Evolutionary conservation across 2,888 invertebrate species (phyloP).

Genomic region (Agriotes lineatus): DNA sequence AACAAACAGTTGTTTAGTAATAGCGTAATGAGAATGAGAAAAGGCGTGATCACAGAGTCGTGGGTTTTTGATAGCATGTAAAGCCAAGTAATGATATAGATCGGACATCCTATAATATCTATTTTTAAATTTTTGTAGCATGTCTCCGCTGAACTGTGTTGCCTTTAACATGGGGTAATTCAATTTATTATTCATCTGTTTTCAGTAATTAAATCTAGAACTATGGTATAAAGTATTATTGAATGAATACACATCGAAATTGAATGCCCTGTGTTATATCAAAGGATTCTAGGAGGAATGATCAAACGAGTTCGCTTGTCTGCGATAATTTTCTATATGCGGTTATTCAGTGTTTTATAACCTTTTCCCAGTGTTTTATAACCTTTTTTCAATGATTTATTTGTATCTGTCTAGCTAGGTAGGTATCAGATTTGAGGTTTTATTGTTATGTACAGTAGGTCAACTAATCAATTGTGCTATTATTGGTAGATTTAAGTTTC

Average conservation of each 20-base stretch:
- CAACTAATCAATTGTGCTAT: background rate
- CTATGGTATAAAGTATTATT: too few species aligned
- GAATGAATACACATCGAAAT: too few species aligned
- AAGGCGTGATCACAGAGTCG: too few species aligned
- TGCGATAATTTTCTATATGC: background rate
- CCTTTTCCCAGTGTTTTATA: too few species aligned
- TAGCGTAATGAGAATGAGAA: background rate
- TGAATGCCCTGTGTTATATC: too few species aligned
- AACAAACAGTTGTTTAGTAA: background rate
- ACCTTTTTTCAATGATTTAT: background rate
- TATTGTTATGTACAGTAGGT: background rate
- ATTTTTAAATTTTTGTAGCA: background rate
- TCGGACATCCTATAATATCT: background rate
- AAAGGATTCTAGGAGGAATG: too few species aligned
- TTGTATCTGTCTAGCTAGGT: slow-evolving; percentile 3
- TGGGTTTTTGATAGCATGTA: too few species aligned
- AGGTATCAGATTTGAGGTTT: background rate
- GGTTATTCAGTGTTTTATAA: background rate
- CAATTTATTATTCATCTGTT: too few species aligned
- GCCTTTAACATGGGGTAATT: background rate
- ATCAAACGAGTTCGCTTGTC: too few species aligned
- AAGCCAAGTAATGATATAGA: too few species aligned
- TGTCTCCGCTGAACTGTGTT: background rate
- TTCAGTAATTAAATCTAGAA: too few species aligned
- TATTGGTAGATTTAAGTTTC: background rate